Conservation (phyloP, 2,888 invertebrate species). For the Carpatolechia fugitivella region DNA sequence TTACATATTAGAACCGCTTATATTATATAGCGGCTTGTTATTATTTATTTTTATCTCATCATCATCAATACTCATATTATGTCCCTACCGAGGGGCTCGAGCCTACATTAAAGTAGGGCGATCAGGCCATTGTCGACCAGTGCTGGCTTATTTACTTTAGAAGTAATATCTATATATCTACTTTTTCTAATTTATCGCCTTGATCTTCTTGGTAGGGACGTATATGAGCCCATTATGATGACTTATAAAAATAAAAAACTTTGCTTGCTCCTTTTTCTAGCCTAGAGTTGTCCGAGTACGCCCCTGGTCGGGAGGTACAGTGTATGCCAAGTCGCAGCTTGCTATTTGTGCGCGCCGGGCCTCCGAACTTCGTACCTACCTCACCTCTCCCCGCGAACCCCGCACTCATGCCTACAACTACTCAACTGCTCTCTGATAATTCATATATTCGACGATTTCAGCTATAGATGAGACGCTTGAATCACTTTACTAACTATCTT, state of each 20-base stretch:
- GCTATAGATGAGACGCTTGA: conserved; percentile 28
- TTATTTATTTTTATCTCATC: too few relatives aligned
- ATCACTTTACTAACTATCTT: conserved; percentile 21
- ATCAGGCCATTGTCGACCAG: too few relatives aligned
- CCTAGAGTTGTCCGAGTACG: conserved; percentile 34
- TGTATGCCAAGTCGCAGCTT: conserved; percentile 72
- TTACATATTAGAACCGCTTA: too few relatives aligned
- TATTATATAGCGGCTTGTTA: too few relatives aligned
- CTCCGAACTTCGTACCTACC: conserved; percentile 49
- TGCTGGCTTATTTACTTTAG: too few relatives aligned
- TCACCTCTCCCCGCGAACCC: conserved; percentile 42
- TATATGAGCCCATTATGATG: too few relatives aligned
- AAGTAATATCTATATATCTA: too few relatives aligned
- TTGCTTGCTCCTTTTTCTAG: conserved; percentile 7
- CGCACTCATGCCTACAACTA: conserved; percentile 28
- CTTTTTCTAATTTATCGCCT: too few relatives aligned
- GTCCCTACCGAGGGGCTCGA: too few relatives aligned
- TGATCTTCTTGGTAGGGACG: too few relatives aligned
- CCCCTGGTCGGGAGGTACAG: conserved; percentile 58
- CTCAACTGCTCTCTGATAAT: conserved; percentile 43
- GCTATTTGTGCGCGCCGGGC: conserved; percentile 67
- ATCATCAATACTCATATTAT: too few relatives aligned
- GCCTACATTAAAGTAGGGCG: too few relatives aligned
- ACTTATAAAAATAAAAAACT: neutral
- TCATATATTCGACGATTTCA: conserved; percentile 44